A percentile compares a stretch with the other conserved stretches of the same genome.
These are phyloP conservation scores for Urocitellus parryii DNA, from an alignment of 2,113 vertebrate genomes.

Conservation along the genomic window DNA sequence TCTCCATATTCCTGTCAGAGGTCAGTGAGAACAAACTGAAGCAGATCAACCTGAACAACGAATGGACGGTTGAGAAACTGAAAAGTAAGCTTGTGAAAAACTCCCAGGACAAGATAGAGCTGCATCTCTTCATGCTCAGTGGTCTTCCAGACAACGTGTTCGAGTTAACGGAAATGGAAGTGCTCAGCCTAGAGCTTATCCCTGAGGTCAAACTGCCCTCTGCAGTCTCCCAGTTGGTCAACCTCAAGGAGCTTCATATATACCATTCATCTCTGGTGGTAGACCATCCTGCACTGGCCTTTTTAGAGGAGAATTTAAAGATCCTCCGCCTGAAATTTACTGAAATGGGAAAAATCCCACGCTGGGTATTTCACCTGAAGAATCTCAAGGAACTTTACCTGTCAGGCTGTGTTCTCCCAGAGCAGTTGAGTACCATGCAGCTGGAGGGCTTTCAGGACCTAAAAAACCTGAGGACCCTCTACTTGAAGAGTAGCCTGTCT, in stretches of 20 bases:
- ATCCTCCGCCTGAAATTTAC: slow-evolving; percentile 90
- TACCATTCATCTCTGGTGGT: slow-evolving; percentile 88
- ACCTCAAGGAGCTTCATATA: slow-evolving; percentile 89
- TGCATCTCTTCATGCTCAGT: slow-evolving; percentile 90
- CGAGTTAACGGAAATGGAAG: slow-evolving; percentile 91
- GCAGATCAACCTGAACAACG: slow-evolving; percentile 91
- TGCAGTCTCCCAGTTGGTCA: slow-evolving; percentile 87
- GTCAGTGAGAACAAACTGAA: slow-evolving; percentile 91
- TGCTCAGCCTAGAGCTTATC: slow-evolving; percentile 91
- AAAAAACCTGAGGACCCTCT: slow-evolving; percentile 88
- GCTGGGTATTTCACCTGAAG: slow-evolving; percentile 90
- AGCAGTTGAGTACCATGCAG: slow-evolving; percentile 86
- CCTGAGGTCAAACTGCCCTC: slow-evolving; percentile 89
- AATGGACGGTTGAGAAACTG: slow-evolving; percentile 91
- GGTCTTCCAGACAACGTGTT: slow-evolving; percentile 91
- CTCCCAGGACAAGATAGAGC: slow-evolving; percentile 89
- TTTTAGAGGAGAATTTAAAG: slow-evolving; percentile 91
- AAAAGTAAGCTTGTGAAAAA: slow-evolving; percentile 89
- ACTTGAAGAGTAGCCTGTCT: slow-evolving; percentile 90
- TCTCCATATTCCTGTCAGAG: slow-evolving; percentile 92
- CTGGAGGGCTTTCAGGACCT: slow-evolving; percentile 89
- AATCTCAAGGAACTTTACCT: slow-evolving; percentile 90
- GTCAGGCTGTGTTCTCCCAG: slow-evolving; percentile 88
- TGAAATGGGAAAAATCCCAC: slow-evolving; percentile 89
- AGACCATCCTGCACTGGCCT: slow-evolving; percentile 88